These are phyloP conservation scores for Coptotermes formosanus DNA, from an alignment of 1,140 invertebrate genomes.

Conservation along the genomic window DNA sequence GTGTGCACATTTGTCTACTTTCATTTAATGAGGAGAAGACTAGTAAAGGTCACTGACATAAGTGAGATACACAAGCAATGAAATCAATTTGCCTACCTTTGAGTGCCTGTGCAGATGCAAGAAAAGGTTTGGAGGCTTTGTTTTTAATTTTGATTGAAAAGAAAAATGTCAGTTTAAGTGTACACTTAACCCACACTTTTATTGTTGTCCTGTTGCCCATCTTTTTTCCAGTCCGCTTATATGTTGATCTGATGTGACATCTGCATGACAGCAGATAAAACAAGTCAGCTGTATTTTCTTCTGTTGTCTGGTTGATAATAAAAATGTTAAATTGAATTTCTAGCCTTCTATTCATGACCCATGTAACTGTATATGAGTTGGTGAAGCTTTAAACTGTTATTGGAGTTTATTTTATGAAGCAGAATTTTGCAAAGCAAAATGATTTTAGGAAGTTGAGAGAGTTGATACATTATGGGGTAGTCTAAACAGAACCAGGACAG, in stretches of 20 bases:
- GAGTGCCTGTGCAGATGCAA: not conserved
- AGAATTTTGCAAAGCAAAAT: no score
- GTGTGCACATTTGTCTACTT: not conserved
- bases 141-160: no score
- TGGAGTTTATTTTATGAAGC: no score
- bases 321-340: not conserved
- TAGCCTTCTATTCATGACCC: no score
- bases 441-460: no score
- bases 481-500: no score
- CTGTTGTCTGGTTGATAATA: constrained; percentile 8
- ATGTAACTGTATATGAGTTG: no score
- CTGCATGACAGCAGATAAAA: not conserved
- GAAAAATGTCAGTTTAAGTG: not conserved
- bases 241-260: not conserved
- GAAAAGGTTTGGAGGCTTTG: not conserved
- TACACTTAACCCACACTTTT: not conserved
- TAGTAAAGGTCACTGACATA: not conserved
- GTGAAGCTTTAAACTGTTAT: no score
- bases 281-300: not conserved
- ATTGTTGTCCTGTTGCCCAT: not conserved
- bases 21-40: not conserved
- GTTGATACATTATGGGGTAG: no score
- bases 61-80: no score
- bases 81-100: not conserved
- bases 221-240: not conserved